Evolutionary conservation across 1,140 invertebrate species (phyloP).

Genomic region (Popillia japonica): DNA sequence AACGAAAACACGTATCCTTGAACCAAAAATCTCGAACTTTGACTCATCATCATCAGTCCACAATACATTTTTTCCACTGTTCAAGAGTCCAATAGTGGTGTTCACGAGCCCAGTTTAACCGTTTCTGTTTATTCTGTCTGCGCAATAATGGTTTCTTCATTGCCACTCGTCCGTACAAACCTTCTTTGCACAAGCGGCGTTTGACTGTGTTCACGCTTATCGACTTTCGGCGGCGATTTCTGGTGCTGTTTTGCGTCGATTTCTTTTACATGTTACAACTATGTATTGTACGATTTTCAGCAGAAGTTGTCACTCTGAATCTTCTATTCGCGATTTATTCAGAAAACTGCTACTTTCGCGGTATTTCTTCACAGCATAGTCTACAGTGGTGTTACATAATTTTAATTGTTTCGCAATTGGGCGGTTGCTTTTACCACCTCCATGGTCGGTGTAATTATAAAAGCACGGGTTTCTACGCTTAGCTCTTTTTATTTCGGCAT

Average conservation of each 20-base stretch:
- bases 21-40: slow-evolving; percentile 37
- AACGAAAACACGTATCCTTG: neutral
- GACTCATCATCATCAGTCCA: slow-evolving; percentile 41
- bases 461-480: neutral
- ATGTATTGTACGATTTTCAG: neutral
- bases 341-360: neutral
- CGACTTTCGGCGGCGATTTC: slow-evolving; percentile 21
- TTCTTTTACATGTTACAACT: neutral
- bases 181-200: neutral
- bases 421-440: neutral
- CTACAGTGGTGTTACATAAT: neutral
- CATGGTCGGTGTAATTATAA: neutral
- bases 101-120: slow-evolving; percentile 19
- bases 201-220: slow-evolving; percentile 23
- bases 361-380: neutral
- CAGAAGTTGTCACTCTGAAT: neutral
- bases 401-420: neutral
- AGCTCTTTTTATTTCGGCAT: neutral
- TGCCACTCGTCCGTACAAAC: slow-evolving; percentile 26
- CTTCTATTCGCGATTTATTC: neutral
- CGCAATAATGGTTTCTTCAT: slow-evolving; percentile 30
- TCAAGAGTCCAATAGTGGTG: slow-evolving; percentile 24
- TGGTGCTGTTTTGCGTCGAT: slow-evolving; percentile 5
- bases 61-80: slow-evolving; percentile 38
- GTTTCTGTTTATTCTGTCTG: slow-evolving; percentile 6